Conservation (phyloP, 2,888 invertebrate genomes). For the Cephus spinipes region DNA sequence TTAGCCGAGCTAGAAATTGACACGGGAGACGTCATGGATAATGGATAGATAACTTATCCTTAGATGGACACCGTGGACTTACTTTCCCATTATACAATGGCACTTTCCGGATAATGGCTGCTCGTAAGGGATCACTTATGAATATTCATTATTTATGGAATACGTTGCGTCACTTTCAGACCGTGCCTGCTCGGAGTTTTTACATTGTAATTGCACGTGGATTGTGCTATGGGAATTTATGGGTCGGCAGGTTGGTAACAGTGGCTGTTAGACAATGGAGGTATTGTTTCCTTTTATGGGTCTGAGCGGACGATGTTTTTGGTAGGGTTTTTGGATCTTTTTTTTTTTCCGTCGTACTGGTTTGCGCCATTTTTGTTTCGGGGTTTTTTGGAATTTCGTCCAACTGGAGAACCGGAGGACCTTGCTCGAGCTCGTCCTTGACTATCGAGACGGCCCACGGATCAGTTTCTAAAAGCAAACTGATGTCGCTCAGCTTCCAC, state of each 20-base stretch:
- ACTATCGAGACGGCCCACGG: not conserved
- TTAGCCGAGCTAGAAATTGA: not conserved
- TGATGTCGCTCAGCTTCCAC: constrained; percentile 4
- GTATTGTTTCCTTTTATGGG: not conserved
- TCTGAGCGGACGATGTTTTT: not conserved
- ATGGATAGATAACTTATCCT: not conserved
- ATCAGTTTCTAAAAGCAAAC: constrained; percentile 15
- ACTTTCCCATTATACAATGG: not conserved
- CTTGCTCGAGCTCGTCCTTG: not conserved
- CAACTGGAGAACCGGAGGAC: not conserved
- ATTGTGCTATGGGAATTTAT: not conserved
- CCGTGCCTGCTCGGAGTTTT: not conserved
- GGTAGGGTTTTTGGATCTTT: not conserved
- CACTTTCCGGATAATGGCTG: not conserved
- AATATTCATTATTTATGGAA: not conserved
- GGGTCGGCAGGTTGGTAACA: not conserved
- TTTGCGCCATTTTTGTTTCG: no score
- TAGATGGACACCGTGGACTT: not conserved
- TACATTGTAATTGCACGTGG: not conserved
- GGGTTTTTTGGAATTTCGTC: not conserved
- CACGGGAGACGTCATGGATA: not conserved
- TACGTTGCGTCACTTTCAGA: not conserved
- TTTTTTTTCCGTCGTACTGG: not conserved
- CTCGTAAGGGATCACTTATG: not conserved
- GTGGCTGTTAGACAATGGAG: not conserved